Evolutionary conservation across 2,113 vertebrate species (phyloP).

Genomic region (Bos javanicus): DNA sequence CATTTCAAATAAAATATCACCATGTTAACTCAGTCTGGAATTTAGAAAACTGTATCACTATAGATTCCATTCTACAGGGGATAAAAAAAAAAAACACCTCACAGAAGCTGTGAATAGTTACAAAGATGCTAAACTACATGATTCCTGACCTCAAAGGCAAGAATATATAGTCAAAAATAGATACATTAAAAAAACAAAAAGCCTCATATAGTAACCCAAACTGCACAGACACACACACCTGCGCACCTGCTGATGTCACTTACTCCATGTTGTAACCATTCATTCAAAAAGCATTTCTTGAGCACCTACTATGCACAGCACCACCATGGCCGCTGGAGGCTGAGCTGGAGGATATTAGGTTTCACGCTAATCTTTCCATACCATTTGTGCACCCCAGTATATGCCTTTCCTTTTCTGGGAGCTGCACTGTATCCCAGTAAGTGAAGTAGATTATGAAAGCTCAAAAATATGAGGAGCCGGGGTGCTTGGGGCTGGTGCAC

Average conservation of each 20-base stretch:
- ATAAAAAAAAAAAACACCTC: neutral
- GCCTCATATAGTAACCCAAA: neutral
- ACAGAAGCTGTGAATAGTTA: neutral
- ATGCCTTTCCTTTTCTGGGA: neutral
- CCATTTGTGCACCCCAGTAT: neutral
- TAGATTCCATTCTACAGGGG: neutral
- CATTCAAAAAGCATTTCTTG: neutral
- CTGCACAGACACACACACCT: neutral
- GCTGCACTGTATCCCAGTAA: neutral
- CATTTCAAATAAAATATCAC: neutral
- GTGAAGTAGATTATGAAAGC: neutral
- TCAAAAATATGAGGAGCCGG: neutral
- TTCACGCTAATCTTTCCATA: neutral
- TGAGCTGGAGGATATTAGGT: neutral
- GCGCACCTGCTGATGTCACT: accelerated
- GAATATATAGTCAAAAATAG: neutral
- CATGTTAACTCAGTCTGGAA: neutral
- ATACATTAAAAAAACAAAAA: neutral
- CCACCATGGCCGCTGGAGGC: neutral
- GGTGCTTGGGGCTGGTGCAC: no score
- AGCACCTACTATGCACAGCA: neutral
- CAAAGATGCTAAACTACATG: neutral
- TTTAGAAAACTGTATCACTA: neutral
- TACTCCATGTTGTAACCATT: neutral
- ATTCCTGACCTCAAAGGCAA: neutral